Conservation (phyloP, 2,888 invertebrate species). For the Habroteleia sp. region DNA sequence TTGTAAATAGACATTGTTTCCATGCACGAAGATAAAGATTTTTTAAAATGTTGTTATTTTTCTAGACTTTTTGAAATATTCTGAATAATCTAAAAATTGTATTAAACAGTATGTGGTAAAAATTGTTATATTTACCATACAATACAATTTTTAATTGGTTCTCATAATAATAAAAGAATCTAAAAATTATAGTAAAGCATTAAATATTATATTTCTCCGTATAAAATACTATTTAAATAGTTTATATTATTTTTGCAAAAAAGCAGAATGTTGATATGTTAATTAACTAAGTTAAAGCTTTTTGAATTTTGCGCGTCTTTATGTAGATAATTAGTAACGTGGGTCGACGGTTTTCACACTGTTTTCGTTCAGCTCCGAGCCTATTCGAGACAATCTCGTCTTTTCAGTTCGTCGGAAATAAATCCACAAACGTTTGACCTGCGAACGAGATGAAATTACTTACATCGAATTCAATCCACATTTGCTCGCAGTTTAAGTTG, state of each 20-base stretch:
- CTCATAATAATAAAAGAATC: too few relatives aligned
- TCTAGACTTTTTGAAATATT: too few relatives aligned
- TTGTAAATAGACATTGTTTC: too few relatives aligned
- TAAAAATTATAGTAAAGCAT: too few relatives aligned
- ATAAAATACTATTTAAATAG: background rate
- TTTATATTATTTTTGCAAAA: background rate
- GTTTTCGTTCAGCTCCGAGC: constrained; percentile 71
- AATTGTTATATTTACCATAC: too few relatives aligned
- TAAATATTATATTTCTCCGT: background rate
- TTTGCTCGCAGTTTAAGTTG: too few relatives aligned
- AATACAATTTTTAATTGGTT: too few relatives aligned
- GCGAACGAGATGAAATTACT: constrained; percentile 25
- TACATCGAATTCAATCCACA: constrained; percentile 30
- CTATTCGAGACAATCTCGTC: constrained; percentile 35
- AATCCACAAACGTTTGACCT: constrained; percentile 31
- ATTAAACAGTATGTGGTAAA: too few relatives aligned
- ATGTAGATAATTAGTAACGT: constrained; percentile 77
- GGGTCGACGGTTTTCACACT: constrained; percentile 74
- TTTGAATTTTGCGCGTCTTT: constrained; percentile 72
- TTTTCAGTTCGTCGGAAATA: constrained; percentile 34
- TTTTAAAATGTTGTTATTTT: too few relatives aligned
- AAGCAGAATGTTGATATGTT: constrained; percentile 71
- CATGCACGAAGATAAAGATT: too few relatives aligned
- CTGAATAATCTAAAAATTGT: too few relatives aligned
- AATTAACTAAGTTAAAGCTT: constrained; percentile 79